Conservation (phyloP, 2,888 invertebrate genomes). For the Tipula unca region DNA sequence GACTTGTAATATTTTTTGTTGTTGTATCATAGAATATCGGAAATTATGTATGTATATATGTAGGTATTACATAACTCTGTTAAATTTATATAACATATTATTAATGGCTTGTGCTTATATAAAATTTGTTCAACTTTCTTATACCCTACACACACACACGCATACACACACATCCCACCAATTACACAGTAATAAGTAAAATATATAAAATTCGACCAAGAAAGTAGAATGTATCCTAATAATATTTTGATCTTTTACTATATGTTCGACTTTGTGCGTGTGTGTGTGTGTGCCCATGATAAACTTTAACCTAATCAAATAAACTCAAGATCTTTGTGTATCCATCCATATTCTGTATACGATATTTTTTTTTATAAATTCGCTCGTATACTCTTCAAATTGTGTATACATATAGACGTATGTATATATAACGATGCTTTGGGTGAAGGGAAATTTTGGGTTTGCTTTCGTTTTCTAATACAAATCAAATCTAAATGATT, state of each 20-base stretch:
- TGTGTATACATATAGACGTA: not conserved
- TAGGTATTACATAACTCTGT: not conserved
- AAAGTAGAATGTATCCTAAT: not conserved
- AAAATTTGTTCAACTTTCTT: not conserved
- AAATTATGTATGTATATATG: no score
- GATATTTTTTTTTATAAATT: not conserved
- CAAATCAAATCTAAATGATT: not conserved
- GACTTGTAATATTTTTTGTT: not conserved
- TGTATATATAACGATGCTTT: no score
- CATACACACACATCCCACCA: no score
- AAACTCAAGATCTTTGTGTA: not conserved
- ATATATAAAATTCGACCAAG: not conserved
- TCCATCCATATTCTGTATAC: not conserved
- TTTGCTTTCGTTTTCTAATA: not conserved
- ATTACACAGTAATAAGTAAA: not conserved
- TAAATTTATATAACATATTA: not conserved
- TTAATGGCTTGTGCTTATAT: not conserved
- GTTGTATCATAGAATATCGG: no score
- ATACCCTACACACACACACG: not conserved
- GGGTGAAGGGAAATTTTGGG: not conserved
- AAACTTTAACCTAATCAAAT: constrained; percentile 8
- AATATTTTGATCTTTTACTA: not conserved
- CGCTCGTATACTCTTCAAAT: not conserved
- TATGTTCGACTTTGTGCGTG: not conserved
- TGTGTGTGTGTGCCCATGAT: not conserved